A percentile compares a stretch with the other conserved stretches of the same genome.
phyloP scores from a whole-genome alignment of 2,797 vertebrate genomes.

The Mus minutoides region DNA sequence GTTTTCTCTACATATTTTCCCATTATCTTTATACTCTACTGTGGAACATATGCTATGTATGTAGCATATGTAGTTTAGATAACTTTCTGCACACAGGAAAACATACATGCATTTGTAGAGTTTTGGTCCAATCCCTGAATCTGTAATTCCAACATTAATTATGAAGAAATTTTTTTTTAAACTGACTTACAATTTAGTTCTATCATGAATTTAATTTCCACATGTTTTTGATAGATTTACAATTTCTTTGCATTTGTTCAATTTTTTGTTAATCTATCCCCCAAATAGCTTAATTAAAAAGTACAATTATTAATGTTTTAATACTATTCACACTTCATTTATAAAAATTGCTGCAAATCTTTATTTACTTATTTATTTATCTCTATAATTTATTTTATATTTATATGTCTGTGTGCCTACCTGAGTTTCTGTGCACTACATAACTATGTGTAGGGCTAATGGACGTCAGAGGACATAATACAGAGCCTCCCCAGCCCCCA shows the following conservation, averaged over 20 bases:
- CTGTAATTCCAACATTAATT: background rate
- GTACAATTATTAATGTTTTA: background rate
- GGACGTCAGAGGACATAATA: background rate
- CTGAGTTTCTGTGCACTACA: background rate
- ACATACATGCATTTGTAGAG: background rate
- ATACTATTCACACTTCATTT: background rate
- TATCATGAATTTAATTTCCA: background rate
- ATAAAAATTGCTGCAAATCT: background rate
- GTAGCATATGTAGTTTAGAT: background rate
- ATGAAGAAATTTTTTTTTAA: background rate
- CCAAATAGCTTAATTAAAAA: background rate
- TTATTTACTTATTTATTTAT: background rate
- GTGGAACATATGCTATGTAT: background rate
- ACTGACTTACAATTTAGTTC: conserved; percentile 39
- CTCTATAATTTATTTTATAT: background rate
- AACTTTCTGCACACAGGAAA: background rate
- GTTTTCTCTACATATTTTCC: background rate
- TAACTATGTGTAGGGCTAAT: background rate
- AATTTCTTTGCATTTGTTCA: background rate
- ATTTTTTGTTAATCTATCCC: background rate
- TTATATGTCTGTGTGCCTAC: background rate
- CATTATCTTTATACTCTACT: background rate
- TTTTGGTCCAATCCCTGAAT: background rate
- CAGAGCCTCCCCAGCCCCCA: no score
- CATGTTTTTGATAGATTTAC: background rate